phyloP scores from a whole-genome alignment of 2,113 vertebrate species.

The Sinocyclocheilus anophthalmus region DNA sequence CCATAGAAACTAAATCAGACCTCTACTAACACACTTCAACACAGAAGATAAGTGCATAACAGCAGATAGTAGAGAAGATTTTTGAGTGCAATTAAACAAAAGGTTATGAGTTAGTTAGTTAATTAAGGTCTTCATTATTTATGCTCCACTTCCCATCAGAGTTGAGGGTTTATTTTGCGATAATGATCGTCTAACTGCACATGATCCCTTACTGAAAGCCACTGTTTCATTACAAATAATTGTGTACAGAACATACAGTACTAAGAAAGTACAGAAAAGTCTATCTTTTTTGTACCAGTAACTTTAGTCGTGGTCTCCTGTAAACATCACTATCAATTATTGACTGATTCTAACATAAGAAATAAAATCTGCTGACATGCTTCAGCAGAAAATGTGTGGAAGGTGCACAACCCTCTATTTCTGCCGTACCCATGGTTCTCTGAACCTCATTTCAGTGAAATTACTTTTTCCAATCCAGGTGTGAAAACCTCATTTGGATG shows the following conservation, averaged over 20 bases:
- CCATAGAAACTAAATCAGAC: conserved; percentile 10
- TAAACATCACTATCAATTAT: not conserved
- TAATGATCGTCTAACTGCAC: not conserved
- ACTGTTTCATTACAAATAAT: conserved; percentile 18
- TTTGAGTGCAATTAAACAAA: conserved; percentile 18
- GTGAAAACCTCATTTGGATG: not conserved
- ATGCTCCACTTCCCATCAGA: not conserved
- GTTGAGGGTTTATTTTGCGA: not conserved
- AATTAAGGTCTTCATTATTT: conserved; percentile 13
- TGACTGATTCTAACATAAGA: not conserved
- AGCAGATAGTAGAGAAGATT: not conserved
- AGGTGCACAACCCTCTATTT: not conserved
- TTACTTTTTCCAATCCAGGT: not conserved
- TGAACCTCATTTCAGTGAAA: conserved; percentile 8
- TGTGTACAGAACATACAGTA: not conserved
- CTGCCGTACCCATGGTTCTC: not conserved
- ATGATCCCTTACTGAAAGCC: conserved; percentile 15
- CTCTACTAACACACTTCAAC: not conserved
- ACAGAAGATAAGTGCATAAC: not conserved
- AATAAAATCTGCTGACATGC: not conserved
- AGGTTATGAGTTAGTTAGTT: not conserved
- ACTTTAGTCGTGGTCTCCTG: not conserved
- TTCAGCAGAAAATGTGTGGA: not conserved
- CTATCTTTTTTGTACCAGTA: not conserved
- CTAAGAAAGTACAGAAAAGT: not conserved